A percentile compares a stretch with the other conserved stretches of the same genome.
Conservation (phyloP, 2,797 vertebrate genomes). For the Vultur gryphus region DNA sequence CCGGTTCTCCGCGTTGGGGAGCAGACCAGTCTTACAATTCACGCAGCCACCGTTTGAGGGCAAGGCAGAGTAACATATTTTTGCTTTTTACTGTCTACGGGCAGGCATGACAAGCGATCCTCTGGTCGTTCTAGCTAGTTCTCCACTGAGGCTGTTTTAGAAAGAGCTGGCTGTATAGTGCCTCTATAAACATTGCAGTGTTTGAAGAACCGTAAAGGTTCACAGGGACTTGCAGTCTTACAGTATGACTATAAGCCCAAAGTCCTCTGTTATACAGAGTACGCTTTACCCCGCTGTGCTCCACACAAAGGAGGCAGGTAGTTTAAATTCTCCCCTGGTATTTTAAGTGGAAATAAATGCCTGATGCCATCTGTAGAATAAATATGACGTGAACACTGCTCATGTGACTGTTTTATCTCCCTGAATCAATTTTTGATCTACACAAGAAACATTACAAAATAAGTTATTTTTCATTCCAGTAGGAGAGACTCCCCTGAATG, state of each 20-base stretch:
- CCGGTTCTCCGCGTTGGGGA: fast-evolving
- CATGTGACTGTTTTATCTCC: not conserved
- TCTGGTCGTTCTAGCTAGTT: not conserved
- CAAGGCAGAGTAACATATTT: not conserved
- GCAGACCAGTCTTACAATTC: not conserved
- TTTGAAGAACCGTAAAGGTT: not conserved
- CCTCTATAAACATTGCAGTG: not conserved
- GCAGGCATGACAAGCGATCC: not conserved
- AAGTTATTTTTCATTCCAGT: not conserved
- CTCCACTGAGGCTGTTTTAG: not conserved
- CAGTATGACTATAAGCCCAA: not conserved
- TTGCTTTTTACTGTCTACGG: fast-evolving
- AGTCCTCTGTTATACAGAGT: not conserved
- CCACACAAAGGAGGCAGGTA: not conserved
- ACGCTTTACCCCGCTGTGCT: not conserved
- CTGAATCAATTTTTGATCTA: not conserved
- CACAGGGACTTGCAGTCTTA: not conserved
- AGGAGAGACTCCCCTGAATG: not conserved
- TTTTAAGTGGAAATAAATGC: not conserved
- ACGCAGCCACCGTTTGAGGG: not conserved
- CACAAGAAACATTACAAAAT: not conserved
- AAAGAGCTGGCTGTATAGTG: not conserved
- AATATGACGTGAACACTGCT: not conserved
- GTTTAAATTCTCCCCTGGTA: not conserved
- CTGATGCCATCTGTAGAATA: not conserved